Conservation (phyloP, 2,888 invertebrate genomes). For the Cryptocheilus praepositus region DNA sequence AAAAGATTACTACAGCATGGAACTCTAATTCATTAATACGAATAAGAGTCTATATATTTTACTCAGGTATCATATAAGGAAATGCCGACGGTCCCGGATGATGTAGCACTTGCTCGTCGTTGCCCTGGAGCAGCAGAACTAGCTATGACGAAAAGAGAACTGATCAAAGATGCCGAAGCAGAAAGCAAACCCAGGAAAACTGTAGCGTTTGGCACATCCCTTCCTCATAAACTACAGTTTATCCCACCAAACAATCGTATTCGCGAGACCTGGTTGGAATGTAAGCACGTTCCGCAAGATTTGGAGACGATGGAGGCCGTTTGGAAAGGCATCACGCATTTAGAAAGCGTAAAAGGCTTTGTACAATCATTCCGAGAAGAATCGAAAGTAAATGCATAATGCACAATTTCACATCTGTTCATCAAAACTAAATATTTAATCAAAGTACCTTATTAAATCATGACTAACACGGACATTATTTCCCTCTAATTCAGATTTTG, state of each 20-base stretch:
- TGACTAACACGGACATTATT: too few relatives aligned
- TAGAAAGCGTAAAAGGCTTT: constrained; percentile 70
- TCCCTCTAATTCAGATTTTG: constrained; percentile 24
- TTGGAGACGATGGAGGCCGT: constrained; percentile 79
- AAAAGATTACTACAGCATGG: too few relatives aligned
- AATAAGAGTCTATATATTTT: too few relatives aligned
- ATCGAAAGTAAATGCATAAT: constrained; percentile 41
- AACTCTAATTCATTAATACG: too few relatives aligned
- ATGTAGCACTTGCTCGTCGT: constrained; percentile 76
- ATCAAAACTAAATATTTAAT: too few relatives aligned
- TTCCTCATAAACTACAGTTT: constrained; percentile 77
- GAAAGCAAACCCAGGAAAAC: constrained; percentile 76
- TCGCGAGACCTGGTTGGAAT: constrained; percentile 77
- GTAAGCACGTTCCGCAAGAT: constrained; percentile 78
- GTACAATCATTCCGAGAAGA: constrained; percentile 57
- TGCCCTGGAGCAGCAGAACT: constrained; percentile 76
- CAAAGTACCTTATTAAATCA: too few relatives aligned
- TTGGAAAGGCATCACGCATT: constrained; percentile 80
- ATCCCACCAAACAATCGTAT: constrained; percentile 78
- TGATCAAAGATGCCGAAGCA: constrained; percentile 76
- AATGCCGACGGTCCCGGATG: constrained; percentile 78
- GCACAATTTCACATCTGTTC: too few relatives aligned
- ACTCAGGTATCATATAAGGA: constrained; percentile 77
- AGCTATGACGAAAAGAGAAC: constrained; percentile 76
- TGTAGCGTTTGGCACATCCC: constrained; percentile 76